Percentiles rank a stretch among this genome's conserved stretches.
phyloP scores from a whole-genome alignment of 2,888 invertebrate genomes.

The Sinopyrophorus schimmeli region DNA sequence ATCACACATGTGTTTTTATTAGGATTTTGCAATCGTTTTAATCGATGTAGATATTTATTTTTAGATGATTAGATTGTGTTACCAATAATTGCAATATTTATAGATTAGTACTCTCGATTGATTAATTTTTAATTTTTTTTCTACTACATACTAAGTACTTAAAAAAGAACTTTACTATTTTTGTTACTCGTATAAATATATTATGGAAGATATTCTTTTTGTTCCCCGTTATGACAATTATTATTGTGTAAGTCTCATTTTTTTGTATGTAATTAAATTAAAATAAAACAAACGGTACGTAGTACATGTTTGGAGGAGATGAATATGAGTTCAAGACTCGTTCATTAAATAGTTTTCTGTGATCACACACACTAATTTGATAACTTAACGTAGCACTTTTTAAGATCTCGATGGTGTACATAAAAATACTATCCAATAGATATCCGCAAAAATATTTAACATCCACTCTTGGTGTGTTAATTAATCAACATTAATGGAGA shows the following conservation, averaged over 20 bases:
- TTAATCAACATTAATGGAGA: conserved; percentile 35
- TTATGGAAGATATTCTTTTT: too few species aligned
- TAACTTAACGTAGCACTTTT: conserved; percentile 44
- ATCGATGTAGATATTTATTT: conserved; percentile 24
- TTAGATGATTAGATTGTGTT: conserved; percentile 19
- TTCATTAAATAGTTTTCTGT: conserved; percentile 41
- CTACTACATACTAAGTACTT: conserved; percentile 28
- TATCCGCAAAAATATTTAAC: conserved; percentile 42
- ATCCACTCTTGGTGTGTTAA: conserved; percentile 46
- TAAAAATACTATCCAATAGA: conserved; percentile 42
- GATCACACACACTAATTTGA: conserved; percentile 47
- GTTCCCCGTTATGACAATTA: too few species aligned
- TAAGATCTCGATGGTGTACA: conserved; percentile 46
- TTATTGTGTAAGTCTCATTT: conserved; percentile 4
- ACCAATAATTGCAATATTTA: conserved; percentile 30
- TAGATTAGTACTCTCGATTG: too few species aligned
- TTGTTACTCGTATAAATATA: too few species aligned
- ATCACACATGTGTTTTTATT: conserved; percentile 12
- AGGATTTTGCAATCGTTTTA: conserved; percentile 20
- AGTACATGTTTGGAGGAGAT: conserved; percentile 22
- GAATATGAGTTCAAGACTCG: conserved; percentile 7
- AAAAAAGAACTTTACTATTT: conserved; percentile 11
- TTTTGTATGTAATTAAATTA: conserved; percentile 10
- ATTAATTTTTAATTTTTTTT: conserved; percentile 25
- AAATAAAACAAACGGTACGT: conserved; percentile 16